These are phyloP conservation scores for Acrocephalus scirpaceus DNA, from an alignment of 2,797 vertebrate species.

Conservation along the genomic window DNA sequence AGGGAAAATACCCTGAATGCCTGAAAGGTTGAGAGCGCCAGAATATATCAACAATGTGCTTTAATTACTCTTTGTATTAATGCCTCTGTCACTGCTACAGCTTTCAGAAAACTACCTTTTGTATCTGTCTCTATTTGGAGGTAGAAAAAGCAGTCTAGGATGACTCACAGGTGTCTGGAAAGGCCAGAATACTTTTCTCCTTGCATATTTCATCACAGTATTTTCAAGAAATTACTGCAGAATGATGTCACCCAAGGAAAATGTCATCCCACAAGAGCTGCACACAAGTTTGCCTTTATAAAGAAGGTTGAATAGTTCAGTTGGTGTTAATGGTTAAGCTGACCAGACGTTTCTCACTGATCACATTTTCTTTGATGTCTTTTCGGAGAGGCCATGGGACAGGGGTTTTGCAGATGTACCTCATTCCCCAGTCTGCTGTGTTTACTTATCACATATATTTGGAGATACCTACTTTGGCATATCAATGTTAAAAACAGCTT, in stretches of 20 bases:
- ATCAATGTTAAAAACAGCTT: not conserved
- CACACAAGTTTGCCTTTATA: not conserved
- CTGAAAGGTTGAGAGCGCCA: not conserved
- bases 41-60: not conserved
- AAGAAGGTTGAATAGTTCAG: not conserved
- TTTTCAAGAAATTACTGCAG: not conserved
- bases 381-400: not conserved
- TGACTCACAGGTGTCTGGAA: slow-evolving; percentile 52
- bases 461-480: not conserved
- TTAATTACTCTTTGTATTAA: not conserved
- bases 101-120: slow-evolving; percentile 5
- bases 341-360: not conserved
- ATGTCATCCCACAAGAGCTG: not conserved
- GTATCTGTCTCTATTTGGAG: not conserved
- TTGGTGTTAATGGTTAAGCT: slow-evolving; percentile 13
- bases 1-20: rapidly evolving
- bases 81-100: not conserved
- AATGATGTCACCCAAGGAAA: slow-evolving; percentile 27
- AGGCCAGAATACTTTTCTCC: not conserved
- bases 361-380: not conserved
- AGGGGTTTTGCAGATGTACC: not conserved
- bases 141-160: not conserved
- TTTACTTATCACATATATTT: not conserved
- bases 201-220: not conserved
- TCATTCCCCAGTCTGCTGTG: not conserved